Evolutionary conservation across 2,797 vertebrate genomes (phyloP).

Genomic region (Poecilia picta): DNA sequence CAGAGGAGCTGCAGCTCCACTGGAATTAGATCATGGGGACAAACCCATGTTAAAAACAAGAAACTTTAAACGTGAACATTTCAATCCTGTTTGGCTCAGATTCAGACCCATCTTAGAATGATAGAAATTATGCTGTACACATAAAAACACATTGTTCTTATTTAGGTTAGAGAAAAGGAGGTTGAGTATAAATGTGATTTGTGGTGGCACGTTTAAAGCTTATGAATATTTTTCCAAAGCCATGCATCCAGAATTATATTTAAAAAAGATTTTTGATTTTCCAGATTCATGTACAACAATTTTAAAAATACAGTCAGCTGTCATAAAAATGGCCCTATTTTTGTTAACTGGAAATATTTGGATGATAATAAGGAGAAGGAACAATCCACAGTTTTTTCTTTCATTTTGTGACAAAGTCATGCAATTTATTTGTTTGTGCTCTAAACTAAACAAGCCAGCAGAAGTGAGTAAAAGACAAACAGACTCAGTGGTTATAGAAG

Average conservation of each 20-base stretch:
- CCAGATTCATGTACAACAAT: background rate
- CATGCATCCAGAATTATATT: background rate
- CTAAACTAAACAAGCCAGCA: slow-evolving; percentile 31
- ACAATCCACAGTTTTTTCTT: too few relatives aligned
- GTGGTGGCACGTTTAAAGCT: background rate
- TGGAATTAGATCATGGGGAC: slow-evolving; percentile 39
- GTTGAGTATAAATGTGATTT: background rate
- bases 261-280: background rate
- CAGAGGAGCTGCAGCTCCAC: slow-evolving; percentile 24
- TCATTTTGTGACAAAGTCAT: too few relatives aligned
- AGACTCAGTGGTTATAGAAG: slow-evolving; percentile 43
- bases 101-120: background rate
- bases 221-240: background rate
- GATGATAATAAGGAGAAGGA: too few relatives aligned
- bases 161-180: background rate
- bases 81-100: background rate
- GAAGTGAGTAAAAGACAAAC: slow-evolving; percentile 41
- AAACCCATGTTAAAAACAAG: slow-evolving; percentile 11
- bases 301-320: background rate
- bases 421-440: too few relatives aligned
- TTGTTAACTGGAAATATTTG: too few relatives aligned
- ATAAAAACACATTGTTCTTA: background rate
- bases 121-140: background rate
- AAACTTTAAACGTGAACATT: background rate
- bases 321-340: too few relatives aligned